These are phyloP conservation scores for Schizotus pectinicornis DNA, from an alignment of 2,888 invertebrate species.

Conservation along the genomic window DNA sequence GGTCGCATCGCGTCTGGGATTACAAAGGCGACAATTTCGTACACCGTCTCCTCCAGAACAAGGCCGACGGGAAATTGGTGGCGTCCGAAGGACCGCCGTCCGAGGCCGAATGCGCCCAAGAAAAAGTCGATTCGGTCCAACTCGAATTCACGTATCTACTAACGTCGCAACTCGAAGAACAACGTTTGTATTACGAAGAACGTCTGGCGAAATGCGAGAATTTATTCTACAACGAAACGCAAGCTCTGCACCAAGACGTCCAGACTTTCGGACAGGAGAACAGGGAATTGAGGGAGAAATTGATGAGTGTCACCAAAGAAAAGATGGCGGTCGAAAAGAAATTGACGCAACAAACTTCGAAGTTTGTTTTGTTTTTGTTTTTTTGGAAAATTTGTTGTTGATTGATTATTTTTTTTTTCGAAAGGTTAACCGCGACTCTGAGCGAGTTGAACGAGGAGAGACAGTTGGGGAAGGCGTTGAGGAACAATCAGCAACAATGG, in stretches of 20 bases:
- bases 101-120: conserved; percentile 67
- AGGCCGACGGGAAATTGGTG: conserved; percentile 95
- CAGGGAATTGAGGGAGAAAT: conserved; percentile 56
- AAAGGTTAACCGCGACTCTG: conserved; percentile 69
- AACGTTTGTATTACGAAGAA: conserved; percentile 91
- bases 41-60: conserved; percentile 94
- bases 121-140: conserved; percentile 93
- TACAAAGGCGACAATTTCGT: conserved; percentile 98
- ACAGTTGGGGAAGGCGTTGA: conserved; percentile 79
- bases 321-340: conserved; percentile 76
- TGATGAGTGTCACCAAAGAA: conserved; percentile 66
- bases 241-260: conserved; percentile 60
- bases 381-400: conserved; percentile 6
- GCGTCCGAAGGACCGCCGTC: conserved; percentile 72
- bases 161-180: conserved; percentile 94
- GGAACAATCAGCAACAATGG: conserved; percentile 77
- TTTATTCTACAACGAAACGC: conserved; percentile 50
- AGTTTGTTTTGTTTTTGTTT: conserved; percentile 54
- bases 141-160: conserved; percentile 95
- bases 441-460: conserved; percentile 82
- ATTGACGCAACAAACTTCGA: conserved; percentile 66
- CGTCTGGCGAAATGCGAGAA: conserved; percentile 63
- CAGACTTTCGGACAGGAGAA: conserved; percentile 61
- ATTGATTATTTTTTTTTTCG: conserved; percentile 16
- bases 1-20: conserved; percentile 98